Evolutionary conservation across 1,140 invertebrate species (phyloP).

Genomic region (Oryzaephilus surinamensis): DNA sequence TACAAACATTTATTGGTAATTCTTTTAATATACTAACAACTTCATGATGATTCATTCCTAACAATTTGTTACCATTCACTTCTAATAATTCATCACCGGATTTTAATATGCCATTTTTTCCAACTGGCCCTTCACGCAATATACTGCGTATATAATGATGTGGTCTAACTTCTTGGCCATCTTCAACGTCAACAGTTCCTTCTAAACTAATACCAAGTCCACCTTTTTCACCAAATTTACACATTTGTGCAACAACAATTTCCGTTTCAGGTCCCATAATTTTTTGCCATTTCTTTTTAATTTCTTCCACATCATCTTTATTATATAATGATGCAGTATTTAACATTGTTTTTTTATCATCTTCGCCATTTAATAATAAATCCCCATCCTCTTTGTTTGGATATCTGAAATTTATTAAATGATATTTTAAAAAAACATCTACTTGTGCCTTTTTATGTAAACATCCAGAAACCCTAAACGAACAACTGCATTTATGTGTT

Average conservation of each 20-base stretch:
- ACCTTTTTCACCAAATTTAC: constrained; percentile 76
- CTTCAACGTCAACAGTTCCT: constrained; percentile 91
- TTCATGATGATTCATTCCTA: constrained; percentile 93
- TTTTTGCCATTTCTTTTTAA: constrained; percentile 74
- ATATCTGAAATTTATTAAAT: too few relatives aligned
- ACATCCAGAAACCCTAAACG: too few relatives aligned
- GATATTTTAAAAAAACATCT: too few relatives aligned
- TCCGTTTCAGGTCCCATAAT: constrained; percentile 76
- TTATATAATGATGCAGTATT: too few relatives aligned
- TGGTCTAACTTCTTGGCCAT: constrained; percentile 79
- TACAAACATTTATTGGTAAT: constrained; percentile 82
- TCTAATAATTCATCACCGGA: constrained; percentile 88
- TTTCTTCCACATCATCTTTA: constrained; percentile 67
- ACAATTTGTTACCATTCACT: constrained; percentile 90
- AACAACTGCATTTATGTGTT: too few relatives aligned
- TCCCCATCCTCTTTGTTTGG: too few relatives aligned
- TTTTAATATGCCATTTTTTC: constrained; percentile 67
- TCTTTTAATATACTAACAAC: constrained; percentile 94
- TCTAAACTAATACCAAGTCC: constrained; percentile 93
- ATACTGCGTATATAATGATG: constrained; percentile 92
- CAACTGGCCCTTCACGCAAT: constrained; percentile 87
- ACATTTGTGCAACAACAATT: constrained; percentile 79
- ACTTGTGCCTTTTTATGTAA: too few relatives aligned
- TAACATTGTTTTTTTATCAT: too few relatives aligned
- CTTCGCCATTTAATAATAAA: too few relatives aligned